Percentiles rank a stretch among this genome's conserved stretches.
Evolutionary conservation across 1,140 invertebrate species (phyloP).

Genomic region (Vanessa tameamea): DNA sequence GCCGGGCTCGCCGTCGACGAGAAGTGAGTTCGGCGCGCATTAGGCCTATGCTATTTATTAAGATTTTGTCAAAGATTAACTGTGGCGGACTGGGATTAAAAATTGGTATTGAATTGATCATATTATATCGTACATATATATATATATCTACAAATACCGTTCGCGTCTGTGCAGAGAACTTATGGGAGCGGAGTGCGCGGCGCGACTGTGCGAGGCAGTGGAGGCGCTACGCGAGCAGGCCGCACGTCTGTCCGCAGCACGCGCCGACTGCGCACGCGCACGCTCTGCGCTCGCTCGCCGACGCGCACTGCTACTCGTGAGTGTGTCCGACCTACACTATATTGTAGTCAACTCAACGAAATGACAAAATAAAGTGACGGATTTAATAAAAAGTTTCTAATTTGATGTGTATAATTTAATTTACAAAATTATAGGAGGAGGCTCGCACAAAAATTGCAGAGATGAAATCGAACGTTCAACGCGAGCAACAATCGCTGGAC

Average conservation of each 20-base stretch:
- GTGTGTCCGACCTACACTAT: not conserved
- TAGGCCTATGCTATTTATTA: too few species aligned
- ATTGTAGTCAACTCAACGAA: too few species aligned
- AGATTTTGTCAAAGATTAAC: not conserved
- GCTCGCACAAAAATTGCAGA: constrained; percentile 48
- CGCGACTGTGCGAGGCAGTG: constrained; percentile 37
- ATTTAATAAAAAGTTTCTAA: too few species aligned
- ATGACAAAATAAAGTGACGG: too few species aligned
- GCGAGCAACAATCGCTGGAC: constrained; percentile 46
- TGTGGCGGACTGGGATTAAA: too few species aligned
- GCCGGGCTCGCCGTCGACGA: constrained; percentile 51
- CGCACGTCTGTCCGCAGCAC: constrained; percentile 8
- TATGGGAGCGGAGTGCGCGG: constrained; percentile 48
- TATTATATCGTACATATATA: too few species aligned
- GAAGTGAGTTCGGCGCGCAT: constrained; percentile 20
- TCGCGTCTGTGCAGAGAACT: constrained; percentile 42
- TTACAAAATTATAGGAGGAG: constrained; percentile 48
- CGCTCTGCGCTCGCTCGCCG: constrained; percentile 33
- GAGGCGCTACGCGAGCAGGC: constrained; percentile 39
- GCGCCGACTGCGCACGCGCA: constrained; percentile 27
- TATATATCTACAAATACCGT: not conserved
- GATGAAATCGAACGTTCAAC: constrained; percentile 40
- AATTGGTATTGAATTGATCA: too few species aligned
- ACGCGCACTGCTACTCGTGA: not conserved
- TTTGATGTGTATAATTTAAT: too few species aligned